phyloP scores from a whole-genome alignment of 2,113 vertebrate species.

The Crotalus horridus region DNA sequence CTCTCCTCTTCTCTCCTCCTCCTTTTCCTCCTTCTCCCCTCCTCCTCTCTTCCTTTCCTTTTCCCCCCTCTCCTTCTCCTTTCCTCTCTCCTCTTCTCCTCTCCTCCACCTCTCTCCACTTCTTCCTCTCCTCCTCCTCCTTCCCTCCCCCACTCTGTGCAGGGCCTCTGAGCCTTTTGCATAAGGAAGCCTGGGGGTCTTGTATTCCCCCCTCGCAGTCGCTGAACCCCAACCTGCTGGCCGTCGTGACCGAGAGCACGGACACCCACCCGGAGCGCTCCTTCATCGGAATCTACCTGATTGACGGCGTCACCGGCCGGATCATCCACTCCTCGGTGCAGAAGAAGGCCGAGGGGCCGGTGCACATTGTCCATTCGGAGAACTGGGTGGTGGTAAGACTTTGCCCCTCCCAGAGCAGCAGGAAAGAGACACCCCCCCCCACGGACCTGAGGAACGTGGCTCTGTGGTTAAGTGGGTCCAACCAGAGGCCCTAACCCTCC shows the following conservation, averaged over 20 bases:
- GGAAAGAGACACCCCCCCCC: too few species aligned
- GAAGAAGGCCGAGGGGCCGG: conserved; percentile 87
- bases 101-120: too few species aligned
- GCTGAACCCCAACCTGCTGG: conserved; percentile 93
- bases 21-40: too few species aligned
- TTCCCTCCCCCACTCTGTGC: background rate
- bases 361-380: conserved; percentile 94
- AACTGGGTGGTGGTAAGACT: conserved; percentile 97
- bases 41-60: too few species aligned
- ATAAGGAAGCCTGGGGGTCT: background rate
- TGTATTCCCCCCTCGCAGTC: conserved; percentile 70
- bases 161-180: background rate
- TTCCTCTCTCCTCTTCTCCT: too few species aligned
- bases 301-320: conserved; percentile 91
- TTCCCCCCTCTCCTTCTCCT: too few species aligned
- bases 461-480: background rate
- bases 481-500: background rate
- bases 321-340: conserved; percentile 93
- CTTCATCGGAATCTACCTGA: conserved; percentile 87
- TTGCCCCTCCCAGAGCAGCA: background rate
- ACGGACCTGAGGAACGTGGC: background rate
- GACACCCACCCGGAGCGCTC: conserved; percentile 88
- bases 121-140: background rate
- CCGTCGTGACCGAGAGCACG: conserved; percentile 90
- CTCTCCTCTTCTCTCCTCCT: too few species aligned